Evolutionary conservation across 2,888 invertebrate species (phyloP).

Genomic region (Cephus nigrinus): DNA sequence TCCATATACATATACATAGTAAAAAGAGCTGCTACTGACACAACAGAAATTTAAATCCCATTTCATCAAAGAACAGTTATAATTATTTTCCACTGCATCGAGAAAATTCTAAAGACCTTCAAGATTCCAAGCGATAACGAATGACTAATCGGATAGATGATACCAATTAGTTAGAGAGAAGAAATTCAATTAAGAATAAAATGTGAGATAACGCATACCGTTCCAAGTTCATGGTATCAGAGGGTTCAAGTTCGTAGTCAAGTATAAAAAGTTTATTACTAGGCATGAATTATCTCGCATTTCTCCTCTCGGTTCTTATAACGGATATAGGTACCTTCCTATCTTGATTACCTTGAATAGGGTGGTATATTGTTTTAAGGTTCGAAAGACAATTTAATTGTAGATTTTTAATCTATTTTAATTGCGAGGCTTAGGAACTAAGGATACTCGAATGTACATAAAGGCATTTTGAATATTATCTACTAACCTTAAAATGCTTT

Average conservation of each 20-base stretch:
- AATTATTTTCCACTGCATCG: background rate
- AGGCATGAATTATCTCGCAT: background rate
- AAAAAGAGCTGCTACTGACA: slow-evolving; percentile 1
- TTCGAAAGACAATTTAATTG: background rate
- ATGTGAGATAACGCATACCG: background rate
- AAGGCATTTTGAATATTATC: background rate
- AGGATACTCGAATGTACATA: background rate
- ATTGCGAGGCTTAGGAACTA: background rate
- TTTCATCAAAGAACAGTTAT: background rate
- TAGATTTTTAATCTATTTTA: background rate
- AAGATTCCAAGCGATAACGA: slow-evolving; percentile 6
- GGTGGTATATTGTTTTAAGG: background rate
- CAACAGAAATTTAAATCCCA: background rate
- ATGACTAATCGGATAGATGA: slow-evolving; percentile 18
- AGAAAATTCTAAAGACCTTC: slow-evolving; percentile 12
- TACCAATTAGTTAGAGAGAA: slow-evolving; percentile 18
- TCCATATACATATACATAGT: slow-evolving; percentile 10
- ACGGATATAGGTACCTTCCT: background rate
- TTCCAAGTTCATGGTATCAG: background rate
- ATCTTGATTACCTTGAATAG: background rate
- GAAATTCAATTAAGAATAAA: slow-evolving; percentile 4
- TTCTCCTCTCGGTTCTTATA: background rate
- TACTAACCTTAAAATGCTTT: background rate
- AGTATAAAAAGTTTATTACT: background rate
- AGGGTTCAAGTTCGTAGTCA: background rate